phyloP scores from a whole-genome alignment of 2,797 vertebrate species.

The Pyrocephalus nanus region DNA sequence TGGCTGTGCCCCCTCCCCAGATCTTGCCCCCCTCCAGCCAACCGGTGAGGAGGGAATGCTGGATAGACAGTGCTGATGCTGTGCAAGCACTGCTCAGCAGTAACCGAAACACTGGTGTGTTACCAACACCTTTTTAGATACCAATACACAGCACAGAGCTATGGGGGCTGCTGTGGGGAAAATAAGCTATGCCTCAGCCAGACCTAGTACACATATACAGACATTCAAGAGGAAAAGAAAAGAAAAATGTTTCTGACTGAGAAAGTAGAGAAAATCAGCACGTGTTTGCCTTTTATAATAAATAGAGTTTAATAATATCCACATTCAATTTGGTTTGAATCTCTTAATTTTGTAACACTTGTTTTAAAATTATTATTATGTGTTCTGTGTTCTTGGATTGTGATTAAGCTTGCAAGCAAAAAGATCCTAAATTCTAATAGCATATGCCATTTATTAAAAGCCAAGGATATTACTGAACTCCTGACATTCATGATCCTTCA shows the following conservation, averaged over 20 bases:
- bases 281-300: not conserved
- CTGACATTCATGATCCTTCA: constrained; percentile 72
- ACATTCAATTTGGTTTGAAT: not conserved
- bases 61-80: not conserved
- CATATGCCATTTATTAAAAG: constrained; percentile 70
- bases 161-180: not conserved
- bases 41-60: not conserved
- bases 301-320: not conserved
- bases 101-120: not conserved
- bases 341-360: not conserved
- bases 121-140: not conserved
- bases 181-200: not conserved
- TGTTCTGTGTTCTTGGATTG: not conserved
- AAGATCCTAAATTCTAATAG: constrained; percentile 62
- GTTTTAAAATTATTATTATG: not conserved
- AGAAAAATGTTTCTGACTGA: not conserved
- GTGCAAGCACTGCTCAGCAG: not conserved
- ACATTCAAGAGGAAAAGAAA: not conserved
- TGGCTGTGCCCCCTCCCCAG: not conserved
- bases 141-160: not conserved
- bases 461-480: constrained; percentile 65
- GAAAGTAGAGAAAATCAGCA: not conserved
- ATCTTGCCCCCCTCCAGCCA: not conserved
- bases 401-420: constrained; percentile 60
- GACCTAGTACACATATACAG: not conserved